Evolutionary conservation across 2,797 vertebrate genomes (phyloP), one percentile per base, ranked within the genome.

Genomic region (Gymnopithys bicolor): DNA sequence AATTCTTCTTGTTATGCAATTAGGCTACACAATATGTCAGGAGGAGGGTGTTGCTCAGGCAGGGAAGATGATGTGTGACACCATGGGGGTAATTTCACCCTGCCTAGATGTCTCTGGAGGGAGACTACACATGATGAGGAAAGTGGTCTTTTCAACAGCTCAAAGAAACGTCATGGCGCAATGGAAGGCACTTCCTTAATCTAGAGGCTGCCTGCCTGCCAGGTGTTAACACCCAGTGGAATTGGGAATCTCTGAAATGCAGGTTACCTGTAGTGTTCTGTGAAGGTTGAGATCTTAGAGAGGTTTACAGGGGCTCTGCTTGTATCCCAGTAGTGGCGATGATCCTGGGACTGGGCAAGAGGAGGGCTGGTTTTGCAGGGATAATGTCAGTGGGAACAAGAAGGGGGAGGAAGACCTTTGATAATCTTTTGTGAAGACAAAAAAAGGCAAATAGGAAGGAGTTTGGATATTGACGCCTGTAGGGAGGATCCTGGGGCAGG

Each of bases 31-130:
- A 58, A 22, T 30, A 12, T 2, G 1, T 49, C 46, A 75, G 70
- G 41, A 75, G 14, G 23, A 59, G 46, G 11, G 32, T 2, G 3
- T 48, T 83, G 33, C 45, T 80, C 39, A 30, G 62, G 15, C 39
- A 21, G 28, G 32, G 30, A 71, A 75, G 45, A 3, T 70, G 68
- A 58, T 53, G 48, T 27, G 15, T 0, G 0, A 37, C n/a, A 58
- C 28, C 21, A 8, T 2, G 12, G 19, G 9, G 13, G 22, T 76
- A 66, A 75, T 59, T 74, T 75, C 84, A 84, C 39, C 39, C 48
- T 75, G 24, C 35, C 67, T 6, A 10, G 62, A 6, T 67, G 30
- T 60, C 43, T 60, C 55, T 64, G 63, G 28, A 45, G 37, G 28
- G 13, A 52, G 1, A 32, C 5, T 23, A 33, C 0, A 1, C 18